Base-by-base conservation (phyloP, 2,888 invertebrate genomes). In the Melanotus villosus region DNA sequence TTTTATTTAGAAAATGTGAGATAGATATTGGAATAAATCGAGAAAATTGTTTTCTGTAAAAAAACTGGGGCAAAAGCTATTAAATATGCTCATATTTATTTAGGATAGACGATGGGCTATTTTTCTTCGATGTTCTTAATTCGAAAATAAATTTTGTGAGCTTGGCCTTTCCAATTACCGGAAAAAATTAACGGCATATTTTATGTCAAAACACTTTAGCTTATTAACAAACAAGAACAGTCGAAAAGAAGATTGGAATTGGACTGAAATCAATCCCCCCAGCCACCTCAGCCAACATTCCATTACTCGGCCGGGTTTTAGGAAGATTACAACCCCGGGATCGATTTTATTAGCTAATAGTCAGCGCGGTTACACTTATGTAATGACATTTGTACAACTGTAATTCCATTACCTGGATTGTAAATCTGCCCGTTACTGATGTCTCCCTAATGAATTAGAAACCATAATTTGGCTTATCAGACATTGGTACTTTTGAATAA, bases 301-400 rank as follows among this genome's bases (percentile, higher is more conserved):
- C 79, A 74, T 74, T 73, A 74, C 78, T 73, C 74, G 74, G 70
- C 70, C 71, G 79, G 79, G 78, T 80, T 82, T 82, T 81, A 80
- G 80, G 80, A 79, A 81, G 81, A 82, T 82, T 82, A 81, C 79
- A 74, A 74, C 76, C 73, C 62, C 76, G 74, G 78, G 79, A 83
- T 84, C 83, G 83, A 83, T 84, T 84, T 82, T 83, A 83, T 83
- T 83, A 83, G 83, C 82, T 83, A 83, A 84, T 83, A 83, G 83
- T 80, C 81, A 79, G 81, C 81, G 80, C 80, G 82, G 82, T 82
- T 82, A 83, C 82, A 83, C 81, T 83, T 82, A 82, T 82, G 83
- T 83, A 83, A 83, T 83, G 82, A 82, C 82, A 82, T 83, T 83
- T 80, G 81, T 82, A 82, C 82, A 81, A 79, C 80, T 81, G 82